Evolutionary conservation across 2,888 invertebrate species (phyloP).

Genomic region (Callyntrura guangdongensis): DNA sequence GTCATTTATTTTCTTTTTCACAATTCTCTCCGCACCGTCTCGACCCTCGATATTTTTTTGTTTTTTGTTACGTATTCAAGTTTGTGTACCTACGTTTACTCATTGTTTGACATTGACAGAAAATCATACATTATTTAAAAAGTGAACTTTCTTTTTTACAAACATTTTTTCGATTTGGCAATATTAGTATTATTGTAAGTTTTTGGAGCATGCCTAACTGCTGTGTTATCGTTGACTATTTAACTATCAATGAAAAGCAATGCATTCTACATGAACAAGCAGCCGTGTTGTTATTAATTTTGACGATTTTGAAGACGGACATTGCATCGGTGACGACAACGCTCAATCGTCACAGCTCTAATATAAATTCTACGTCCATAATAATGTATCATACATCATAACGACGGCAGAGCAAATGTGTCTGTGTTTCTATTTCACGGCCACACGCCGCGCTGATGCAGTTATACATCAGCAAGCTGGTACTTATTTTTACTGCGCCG

Average conservation of each 20-base stretch:
- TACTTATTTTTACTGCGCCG: constrained; percentile 16
- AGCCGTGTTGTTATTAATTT: too few relatives aligned
- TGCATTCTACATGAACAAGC: too few relatives aligned
- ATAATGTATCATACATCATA: background rate
- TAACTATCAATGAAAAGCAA: too few relatives aligned
- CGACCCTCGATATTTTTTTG: background rate
- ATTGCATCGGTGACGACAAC: background rate
- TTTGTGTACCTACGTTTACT: background rate
- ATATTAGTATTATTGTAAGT: too few relatives aligned
- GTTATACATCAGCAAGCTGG: background rate
- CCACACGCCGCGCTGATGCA: background rate
- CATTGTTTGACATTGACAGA: background rate
- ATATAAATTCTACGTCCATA: too few relatives aligned
- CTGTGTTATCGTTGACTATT: too few relatives aligned
- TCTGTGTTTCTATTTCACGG: background rate
- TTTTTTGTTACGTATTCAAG: background rate
- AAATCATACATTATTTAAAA: background rate
- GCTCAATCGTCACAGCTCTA: background rate
- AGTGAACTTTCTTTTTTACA: background rate
- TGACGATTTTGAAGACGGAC: background rate
- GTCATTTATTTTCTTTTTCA: too few relatives aligned
- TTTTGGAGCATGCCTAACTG: too few relatives aligned
- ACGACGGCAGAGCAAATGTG: constrained; percentile 2
- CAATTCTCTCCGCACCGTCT: too few relatives aligned
- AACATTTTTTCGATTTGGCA: too few relatives aligned